These are phyloP conservation scores for Loris lydekkerianus DNA, from an alignment of 2,797 vertebrate species.

Conservation along the genomic window DNA sequence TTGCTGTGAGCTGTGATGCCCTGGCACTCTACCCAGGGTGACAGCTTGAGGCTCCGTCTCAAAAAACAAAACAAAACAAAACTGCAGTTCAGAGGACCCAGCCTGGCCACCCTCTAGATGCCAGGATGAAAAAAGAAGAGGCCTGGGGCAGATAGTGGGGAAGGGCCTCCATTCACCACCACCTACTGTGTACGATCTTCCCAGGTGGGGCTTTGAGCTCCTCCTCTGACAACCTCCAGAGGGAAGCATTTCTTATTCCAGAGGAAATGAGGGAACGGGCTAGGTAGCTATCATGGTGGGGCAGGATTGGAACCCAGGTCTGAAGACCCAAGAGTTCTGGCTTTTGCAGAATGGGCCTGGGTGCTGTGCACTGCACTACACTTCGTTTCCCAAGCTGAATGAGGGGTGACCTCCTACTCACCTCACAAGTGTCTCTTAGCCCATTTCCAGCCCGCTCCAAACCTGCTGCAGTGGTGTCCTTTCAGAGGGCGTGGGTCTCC, in stretches of 20 bases:
- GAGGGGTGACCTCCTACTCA: not conserved
- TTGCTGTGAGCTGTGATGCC: too few species aligned
- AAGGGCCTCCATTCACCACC: not conserved
- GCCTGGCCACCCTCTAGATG: not conserved
- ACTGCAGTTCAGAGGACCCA: not conserved
- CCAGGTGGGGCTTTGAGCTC: rapidly evolving
- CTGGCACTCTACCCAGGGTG: too few species aligned
- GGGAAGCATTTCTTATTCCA: not conserved
- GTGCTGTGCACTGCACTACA: not conserved
- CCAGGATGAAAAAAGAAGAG: not conserved
- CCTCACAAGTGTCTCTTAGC: not conserved
- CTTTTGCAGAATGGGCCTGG: not conserved
- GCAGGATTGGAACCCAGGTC: not conserved
- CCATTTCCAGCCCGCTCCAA: not conserved
- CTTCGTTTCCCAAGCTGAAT: not conserved
- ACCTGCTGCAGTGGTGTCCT: not conserved
- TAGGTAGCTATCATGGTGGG: not conserved
- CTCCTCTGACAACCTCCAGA: not conserved
- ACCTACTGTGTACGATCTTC: not conserved
- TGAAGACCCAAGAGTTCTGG: not conserved
- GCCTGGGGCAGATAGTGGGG: rapidly evolving
- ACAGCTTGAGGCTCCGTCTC: too few species aligned
- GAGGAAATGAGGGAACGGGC: not conserved
- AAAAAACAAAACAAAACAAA: not conserved
- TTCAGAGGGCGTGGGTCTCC: not conserved